phyloP scores from a whole-genome alignment of 2,113 vertebrate genomes.

The Dicerorhinus sumatrensis region DNA sequence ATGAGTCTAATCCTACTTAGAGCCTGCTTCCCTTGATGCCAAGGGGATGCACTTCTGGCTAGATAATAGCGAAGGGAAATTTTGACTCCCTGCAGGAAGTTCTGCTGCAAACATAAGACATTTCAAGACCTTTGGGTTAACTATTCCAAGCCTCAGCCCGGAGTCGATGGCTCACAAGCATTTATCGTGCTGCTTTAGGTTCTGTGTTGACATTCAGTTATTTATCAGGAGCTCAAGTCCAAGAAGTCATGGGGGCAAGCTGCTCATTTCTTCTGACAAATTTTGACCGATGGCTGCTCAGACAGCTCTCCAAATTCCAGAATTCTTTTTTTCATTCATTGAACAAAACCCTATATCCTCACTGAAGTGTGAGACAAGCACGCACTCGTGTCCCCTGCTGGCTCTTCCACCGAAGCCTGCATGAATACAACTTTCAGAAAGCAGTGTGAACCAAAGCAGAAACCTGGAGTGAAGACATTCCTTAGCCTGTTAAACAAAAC shows the following conservation, averaged over 20 bases:
- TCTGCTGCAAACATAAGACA: background rate
- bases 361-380: background rate
- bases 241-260: background rate
- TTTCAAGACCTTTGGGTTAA: too few species aligned
- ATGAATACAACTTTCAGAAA: background rate
- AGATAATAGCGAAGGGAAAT: background rate
- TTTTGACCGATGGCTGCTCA: background rate
- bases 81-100: background rate
- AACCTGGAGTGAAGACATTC: background rate
- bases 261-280: background rate
- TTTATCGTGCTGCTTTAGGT: background rate
- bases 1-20: background rate
- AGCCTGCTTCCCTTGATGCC: background rate
- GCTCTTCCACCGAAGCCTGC: background rate
- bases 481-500: conserved; percentile 68
- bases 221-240: background rate
- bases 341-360: background rate
- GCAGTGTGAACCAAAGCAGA: background rate
- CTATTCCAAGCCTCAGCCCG: background rate
- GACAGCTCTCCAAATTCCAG: background rate
- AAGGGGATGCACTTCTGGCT: background rate
- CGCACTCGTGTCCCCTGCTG: background rate
- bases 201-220: background rate
- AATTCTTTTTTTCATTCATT: background rate
- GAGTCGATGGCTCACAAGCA: background rate